Evolutionary conservation across 2,888 invertebrate genomes (phyloP).

Genomic region (Buathra laborator): DNA sequence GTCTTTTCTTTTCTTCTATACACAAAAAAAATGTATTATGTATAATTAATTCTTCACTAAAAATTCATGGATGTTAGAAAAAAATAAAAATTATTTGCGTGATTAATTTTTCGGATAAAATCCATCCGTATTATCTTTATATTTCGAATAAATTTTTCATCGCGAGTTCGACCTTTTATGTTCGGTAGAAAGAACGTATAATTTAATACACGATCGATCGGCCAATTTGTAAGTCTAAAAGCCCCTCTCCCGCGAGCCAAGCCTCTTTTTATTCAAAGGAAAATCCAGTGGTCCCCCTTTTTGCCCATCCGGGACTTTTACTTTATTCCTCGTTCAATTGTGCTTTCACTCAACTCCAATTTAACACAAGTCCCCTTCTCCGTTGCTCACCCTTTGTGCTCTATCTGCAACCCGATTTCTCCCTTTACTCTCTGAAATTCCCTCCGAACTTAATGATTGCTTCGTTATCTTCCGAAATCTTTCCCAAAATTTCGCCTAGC

Average conservation of each 20-base stretch:
- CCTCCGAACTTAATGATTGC: background rate
- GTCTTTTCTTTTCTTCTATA: background rate
- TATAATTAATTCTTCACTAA: no score
- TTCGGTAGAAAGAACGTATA: background rate
- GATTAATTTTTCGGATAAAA: background rate
- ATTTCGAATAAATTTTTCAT: conserved; percentile 10
- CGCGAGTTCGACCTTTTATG: background rate
- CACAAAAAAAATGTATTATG: background rate
- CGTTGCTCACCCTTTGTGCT: conserved; percentile 21
- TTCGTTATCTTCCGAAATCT: conserved; percentile 19
- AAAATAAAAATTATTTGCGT: background rate
- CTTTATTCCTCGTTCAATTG: conserved; percentile 34
- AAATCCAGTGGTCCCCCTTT: conserved; percentile 33
- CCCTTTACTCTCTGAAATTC: conserved; percentile 22
- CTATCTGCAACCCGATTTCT: background rate
- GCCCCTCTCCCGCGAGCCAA: background rate
- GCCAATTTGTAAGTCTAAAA: conserved; percentile 41
- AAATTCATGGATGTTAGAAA: no score
- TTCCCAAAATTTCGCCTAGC: background rate
- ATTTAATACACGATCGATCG: conserved; percentile 40
- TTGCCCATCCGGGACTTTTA: conserved; percentile 15
- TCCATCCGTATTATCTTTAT: conserved; percentile 1
- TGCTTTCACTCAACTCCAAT: conserved; percentile 34
- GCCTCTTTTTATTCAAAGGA: conserved; percentile 38
- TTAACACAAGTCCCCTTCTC: conserved; percentile 12